Conservation (phyloP, 2,113 vertebrate genomes). For the Heterochromis multidens region DNA sequence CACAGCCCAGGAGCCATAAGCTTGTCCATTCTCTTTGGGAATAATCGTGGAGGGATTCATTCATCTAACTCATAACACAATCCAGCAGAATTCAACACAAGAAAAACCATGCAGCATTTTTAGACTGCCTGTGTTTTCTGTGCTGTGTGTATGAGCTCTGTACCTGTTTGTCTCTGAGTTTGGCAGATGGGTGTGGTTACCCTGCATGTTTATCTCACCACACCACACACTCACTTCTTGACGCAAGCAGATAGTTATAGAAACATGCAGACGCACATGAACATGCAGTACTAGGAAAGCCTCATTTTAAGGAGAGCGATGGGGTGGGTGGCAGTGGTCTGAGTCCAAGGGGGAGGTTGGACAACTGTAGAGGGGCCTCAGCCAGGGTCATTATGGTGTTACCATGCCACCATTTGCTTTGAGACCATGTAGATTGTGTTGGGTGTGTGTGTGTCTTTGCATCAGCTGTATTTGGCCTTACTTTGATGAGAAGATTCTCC, state of each 20-base stretch:
- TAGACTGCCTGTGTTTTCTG: not conserved
- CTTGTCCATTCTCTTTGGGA: constrained; percentile 24
- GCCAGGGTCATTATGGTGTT: constrained; percentile 36
- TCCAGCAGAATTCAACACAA: not conserved
- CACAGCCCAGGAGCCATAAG: not conserved
- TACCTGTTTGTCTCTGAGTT: constrained; percentile 40
- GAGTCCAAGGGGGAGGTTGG: not conserved
- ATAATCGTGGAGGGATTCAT: constrained; percentile 26
- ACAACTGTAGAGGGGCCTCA: not conserved
- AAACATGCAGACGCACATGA: not conserved
- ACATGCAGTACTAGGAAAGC: not conserved
- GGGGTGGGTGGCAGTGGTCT: not conserved
- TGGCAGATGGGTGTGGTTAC: constrained; percentile 53
- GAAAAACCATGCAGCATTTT: not conserved
- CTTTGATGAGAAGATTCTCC: constrained; percentile 20
- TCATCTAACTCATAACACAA: constrained; percentile 27
- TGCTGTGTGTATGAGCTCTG: not conserved
- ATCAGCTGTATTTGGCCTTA: constrained; percentile 49
- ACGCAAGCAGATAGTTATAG: constrained; percentile 24
- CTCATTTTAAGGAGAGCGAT: not conserved
- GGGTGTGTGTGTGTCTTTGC: not conserved
- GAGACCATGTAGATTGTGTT: not conserved
- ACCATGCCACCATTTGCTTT: constrained; percentile 45
- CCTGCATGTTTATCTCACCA: constrained; percentile 59
- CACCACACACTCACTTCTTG: constrained; percentile 46